phyloP scores from a whole-genome alignment of 2,888 invertebrate species.

The Stenchaetothrips biformis region DNA sequence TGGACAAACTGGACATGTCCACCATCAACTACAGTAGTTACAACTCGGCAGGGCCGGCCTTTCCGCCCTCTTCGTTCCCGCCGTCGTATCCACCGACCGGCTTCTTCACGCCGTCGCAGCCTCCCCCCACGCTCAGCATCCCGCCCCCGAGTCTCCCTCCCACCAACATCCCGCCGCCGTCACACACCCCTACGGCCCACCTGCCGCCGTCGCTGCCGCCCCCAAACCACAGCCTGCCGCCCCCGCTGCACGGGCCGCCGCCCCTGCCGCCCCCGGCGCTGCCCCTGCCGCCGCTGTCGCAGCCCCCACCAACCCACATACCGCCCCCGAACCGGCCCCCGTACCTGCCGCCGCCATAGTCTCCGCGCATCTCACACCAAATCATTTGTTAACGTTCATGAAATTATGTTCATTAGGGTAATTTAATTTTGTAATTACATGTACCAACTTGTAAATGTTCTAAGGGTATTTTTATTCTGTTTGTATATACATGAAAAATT shows the following conservation, averaged over 20 bases:
- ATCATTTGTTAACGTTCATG: too few species aligned
- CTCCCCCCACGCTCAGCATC: slow-evolving; percentile 33
- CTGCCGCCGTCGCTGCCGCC: slow-evolving; percentile 29
- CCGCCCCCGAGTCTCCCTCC: slow-evolving; percentile 31
- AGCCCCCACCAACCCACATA: slow-evolving; percentile 27
- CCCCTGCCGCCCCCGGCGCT: slow-evolving; percentile 34
- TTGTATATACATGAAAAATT: too few species aligned
- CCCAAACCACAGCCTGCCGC: slow-evolving; percentile 7
- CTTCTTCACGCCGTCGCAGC: slow-evolving; percentile 28
- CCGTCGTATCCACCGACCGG: slow-evolving; percentile 30
- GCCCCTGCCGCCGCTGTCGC: slow-evolving; percentile 31
- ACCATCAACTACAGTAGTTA: not conserved
- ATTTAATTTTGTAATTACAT: too few species aligned
- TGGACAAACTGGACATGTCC: slow-evolving; percentile 10
- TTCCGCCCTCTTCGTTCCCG: not conserved
- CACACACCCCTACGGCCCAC: slow-evolving; percentile 32
- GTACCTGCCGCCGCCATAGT: slow-evolving; percentile 31
- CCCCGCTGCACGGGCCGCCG: slow-evolving; percentile 31
- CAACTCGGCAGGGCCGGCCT: not conserved
- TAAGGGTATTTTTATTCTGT: too few species aligned
- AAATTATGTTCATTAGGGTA: too few species aligned
- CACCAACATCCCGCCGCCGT: slow-evolving; percentile 31
- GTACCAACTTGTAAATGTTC: too few species aligned
- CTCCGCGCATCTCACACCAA: too few species aligned
- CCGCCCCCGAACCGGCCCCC: slow-evolving; percentile 27